phyloP scores from a whole-genome alignment of 1,140 invertebrate species.

The Atta cephalotes region DNA sequence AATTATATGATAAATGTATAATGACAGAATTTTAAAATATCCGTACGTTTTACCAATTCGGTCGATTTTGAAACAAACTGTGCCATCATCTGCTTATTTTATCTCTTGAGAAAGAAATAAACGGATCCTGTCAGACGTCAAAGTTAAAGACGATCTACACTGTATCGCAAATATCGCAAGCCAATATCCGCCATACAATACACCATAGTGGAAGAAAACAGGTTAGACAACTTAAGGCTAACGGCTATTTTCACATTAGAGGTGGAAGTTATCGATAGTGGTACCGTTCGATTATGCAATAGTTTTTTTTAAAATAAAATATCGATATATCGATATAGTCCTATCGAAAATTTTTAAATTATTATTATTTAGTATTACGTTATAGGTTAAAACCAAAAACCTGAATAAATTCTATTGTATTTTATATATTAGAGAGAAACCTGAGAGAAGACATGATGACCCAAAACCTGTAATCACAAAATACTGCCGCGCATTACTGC shows the following conservation, averaged over 20 bases:
- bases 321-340: not conserved
- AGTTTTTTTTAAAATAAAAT: not conserved
- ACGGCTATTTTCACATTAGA: not conserved
- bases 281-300: not conserved
- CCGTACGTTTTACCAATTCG: slow-evolving; percentile 28
- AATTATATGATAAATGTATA: not conserved
- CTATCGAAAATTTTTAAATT: not conserved
- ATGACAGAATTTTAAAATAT: not conserved
- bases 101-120: not conserved
- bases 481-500: no score
- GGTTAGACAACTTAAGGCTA: no score
- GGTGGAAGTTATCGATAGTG: not conserved
- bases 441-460: no score
- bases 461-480: no score
- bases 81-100: slow-evolving; percentile 21
- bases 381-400: no score
- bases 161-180: no score
- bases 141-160: no score
- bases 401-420: no score
- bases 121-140: not conserved
- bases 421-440: no score
- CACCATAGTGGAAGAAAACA: no score
- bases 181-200: no score
- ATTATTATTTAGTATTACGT: no score
- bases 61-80: slow-evolving; percentile 8